phyloP scores from a whole-genome alignment of 2,113 vertebrate species.

The Planiliza haematocheilus region DNA sequence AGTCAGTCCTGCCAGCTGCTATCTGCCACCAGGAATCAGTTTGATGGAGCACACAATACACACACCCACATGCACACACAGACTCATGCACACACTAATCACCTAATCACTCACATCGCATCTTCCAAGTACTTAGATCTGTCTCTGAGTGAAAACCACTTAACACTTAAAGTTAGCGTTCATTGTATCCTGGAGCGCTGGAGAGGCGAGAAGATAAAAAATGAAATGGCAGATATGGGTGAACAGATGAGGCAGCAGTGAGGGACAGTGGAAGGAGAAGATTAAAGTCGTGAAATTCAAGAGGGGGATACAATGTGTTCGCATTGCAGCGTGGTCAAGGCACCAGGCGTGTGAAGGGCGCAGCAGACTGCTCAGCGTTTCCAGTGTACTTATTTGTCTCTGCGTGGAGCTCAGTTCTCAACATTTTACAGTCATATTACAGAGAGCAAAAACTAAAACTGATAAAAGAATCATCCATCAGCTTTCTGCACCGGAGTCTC shows the following conservation, averaged over 20 bases:
- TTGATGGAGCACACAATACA: conserved; percentile 42
- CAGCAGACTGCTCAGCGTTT: conserved; percentile 5
- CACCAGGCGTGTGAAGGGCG: conserved; percentile 26
- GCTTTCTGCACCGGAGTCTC: conserved; percentile 1
- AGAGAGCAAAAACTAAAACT: conserved; percentile 10
- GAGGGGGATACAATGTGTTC: conserved; percentile 25
- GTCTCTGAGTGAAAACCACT: conserved; percentile 46
- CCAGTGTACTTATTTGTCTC: conserved; percentile 17
- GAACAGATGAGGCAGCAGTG: conserved; percentile 21
- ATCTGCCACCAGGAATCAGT: conserved; percentile 59
- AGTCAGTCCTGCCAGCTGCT: conserved; percentile 61
- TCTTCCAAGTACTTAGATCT: conserved; percentile 44
- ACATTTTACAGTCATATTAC: conserved; percentile 9
- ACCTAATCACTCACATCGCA: conserved; percentile 45
- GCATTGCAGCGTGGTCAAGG: conserved; percentile 27
- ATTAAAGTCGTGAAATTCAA: conserved; percentile 33
- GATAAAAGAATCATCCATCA: conserved; percentile 35
- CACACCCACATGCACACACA: background rate
- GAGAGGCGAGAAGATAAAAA: conserved; percentile 14
- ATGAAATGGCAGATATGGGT: conserved; percentile 14
- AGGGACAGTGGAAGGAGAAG: conserved; percentile 19
- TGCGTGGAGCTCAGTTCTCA: background rate
- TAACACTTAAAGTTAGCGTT: conserved; percentile 30
- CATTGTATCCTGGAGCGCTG: conserved; percentile 21
- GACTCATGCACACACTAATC: conserved; percentile 33